Percentiles rank a stretch among this genome's conserved stretches.
Conservation (phyloP, 2,888 invertebrate species). For the Cataglyphis albicans region DNA sequence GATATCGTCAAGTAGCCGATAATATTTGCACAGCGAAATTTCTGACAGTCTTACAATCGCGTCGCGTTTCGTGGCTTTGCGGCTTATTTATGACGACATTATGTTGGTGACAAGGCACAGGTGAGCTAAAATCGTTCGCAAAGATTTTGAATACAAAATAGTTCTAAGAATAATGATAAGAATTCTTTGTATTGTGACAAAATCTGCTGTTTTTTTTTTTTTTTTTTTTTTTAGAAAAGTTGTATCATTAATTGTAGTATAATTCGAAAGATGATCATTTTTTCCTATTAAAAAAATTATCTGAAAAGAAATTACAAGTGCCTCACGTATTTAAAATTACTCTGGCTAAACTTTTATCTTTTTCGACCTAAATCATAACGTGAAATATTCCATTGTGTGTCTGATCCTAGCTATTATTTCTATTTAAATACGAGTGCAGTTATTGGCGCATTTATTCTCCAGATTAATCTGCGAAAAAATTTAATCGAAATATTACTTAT, state of each 20-base stretch:
- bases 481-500: background rate
- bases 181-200: background rate
- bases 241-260: background rate
- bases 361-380: background rate
- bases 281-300: background rate
- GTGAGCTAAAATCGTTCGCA: slow-evolving; percentile 67
- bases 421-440: background rate
- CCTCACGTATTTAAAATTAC: background rate
- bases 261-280: background rate
- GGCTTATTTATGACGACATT: slow-evolving; percentile 8
- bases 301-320: background rate
- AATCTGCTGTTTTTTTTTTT: background rate
- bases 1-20: background rate
- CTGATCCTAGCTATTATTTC: background rate
- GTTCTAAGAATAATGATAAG: background rate
- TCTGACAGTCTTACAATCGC: no score
- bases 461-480: background rate
- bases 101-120: slow-evolving; percentile 81
- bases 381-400: background rate
- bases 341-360: background rate
- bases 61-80: background rate
- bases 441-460: background rate
- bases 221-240: background rate
- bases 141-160: background rate
- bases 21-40: background rate